These are phyloP conservation scores for Cremastinae sp. DNA, from an alignment of 2,888 invertebrate genomes.

Conservation along the genomic window DNA sequence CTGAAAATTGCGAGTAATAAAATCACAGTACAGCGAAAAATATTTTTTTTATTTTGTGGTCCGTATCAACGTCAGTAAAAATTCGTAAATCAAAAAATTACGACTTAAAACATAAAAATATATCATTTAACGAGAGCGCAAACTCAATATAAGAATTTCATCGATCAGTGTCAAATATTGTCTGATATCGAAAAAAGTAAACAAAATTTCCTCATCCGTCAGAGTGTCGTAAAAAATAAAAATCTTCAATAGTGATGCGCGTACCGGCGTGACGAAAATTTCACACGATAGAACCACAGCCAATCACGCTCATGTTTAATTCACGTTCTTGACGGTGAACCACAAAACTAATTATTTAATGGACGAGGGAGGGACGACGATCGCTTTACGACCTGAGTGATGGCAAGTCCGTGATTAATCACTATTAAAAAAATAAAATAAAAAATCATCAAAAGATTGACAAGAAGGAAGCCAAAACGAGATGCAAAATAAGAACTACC, in stretches of 20 bases:
- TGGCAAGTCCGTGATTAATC: constrained; percentile 16
- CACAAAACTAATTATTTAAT: constrained; percentile 45
- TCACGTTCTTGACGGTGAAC: constrained; percentile 20
- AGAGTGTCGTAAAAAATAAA: constrained; percentile 2
- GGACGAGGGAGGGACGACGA: constrained; percentile 29
- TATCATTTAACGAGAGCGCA: no score
- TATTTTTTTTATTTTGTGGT: no score
- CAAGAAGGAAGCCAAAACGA: constrained; percentile 6
- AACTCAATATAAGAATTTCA: no score
- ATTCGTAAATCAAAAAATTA: no score
- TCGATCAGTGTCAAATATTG: no score
- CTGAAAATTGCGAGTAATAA: no score
- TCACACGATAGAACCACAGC: no score
- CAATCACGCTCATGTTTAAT: constrained; percentile 32
- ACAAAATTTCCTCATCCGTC: constrained; percentile 9
- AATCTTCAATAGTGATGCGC: constrained; percentile 35
- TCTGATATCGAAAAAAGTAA: background rate
- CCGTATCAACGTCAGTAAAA: no score
- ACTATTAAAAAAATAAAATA: constrained; percentile 24
- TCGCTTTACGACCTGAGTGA: constrained; percentile 34
- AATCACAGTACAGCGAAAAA: no score
- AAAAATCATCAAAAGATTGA: background rate
- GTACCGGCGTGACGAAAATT: constrained; percentile 36
- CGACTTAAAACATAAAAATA: no score
- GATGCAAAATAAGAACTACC: constrained; percentile 48